Percentiles rank a stretch among this genome's conserved stretches.
Conservation (phyloP, 2,888 invertebrate genomes). For the Podabrus alpinus region DNA sequence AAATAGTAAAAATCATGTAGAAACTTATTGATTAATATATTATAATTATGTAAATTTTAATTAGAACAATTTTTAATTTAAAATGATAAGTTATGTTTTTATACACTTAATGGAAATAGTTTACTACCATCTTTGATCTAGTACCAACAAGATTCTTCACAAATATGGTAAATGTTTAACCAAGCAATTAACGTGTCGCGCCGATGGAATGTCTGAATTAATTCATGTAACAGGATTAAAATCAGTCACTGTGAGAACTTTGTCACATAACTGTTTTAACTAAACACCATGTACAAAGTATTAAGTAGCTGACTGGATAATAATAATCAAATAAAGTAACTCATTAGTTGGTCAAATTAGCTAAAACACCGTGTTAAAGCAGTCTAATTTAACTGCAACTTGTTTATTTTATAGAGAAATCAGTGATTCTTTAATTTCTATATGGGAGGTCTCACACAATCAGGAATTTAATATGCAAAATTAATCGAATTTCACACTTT, state of each 20-base stretch:
- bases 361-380: neutral
- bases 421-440: slow-evolving; percentile 39
- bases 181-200: slow-evolving; percentile 24
- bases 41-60: neutral
- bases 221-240: slow-evolving; percentile 27
- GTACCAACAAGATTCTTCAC: neutral
- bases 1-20: neutral
- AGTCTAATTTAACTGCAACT: slow-evolving; percentile 4
- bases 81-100: neutral
- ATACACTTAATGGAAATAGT: neutral
- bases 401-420: slow-evolving; percentile 28
- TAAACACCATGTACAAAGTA: slow-evolving; percentile 41
- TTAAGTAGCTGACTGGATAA: slow-evolving; percentile 41
- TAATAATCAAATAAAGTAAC: slow-evolving; percentile 31
- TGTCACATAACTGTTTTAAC: slow-evolving; percentile 42
- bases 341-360: slow-evolving; percentile 7
- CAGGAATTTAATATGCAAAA: slow-evolving; percentile 52
- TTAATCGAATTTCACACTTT: slow-evolving; percentile 55
- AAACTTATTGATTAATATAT: neutral
- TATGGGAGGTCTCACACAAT: slow-evolving; percentile 51
- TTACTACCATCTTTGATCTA: neutral
- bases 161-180: slow-evolving; percentile 20
- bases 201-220: slow-evolving; percentile 26
- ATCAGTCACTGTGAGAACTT: slow-evolving; percentile 39
- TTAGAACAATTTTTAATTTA: neutral